phyloP scores from a whole-genome alignment of 2,113 vertebrate genomes.

The Trematomus loennbergii region DNA sequence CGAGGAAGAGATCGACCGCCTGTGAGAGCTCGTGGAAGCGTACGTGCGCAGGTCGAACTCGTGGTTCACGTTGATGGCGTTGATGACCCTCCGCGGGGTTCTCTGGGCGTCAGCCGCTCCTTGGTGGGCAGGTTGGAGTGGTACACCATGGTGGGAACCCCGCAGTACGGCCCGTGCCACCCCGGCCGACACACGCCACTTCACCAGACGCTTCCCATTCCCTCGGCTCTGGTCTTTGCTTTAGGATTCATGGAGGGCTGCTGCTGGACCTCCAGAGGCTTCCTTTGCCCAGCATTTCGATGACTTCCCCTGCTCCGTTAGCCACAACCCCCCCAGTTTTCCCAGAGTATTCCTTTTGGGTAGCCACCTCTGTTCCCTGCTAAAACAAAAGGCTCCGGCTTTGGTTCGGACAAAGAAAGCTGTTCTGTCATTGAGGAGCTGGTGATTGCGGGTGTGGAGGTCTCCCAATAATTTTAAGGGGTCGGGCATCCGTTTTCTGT shows the following conservation, averaged over 20 bases:
- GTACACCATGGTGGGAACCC: conserved; percentile 97
- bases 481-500: conserved; percentile 26
- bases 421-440: conserved; percentile 87
- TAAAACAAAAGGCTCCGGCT: conserved; percentile 94
- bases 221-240: conserved; percentile 68
- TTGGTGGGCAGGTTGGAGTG: conserved; percentile 98
- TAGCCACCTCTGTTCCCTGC: conserved; percentile 90
- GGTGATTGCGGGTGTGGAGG: conserved; percentile 86
- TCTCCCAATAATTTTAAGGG: conserved; percentile 70
- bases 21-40: conserved; percentile 93
- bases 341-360: conserved; percentile 81
- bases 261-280: conserved; percentile 64
- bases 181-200: conserved; percentile 95
- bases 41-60: conserved; percentile 95
- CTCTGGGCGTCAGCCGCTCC: conserved; percentile 91
- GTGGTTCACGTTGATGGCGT: conserved; percentile 97
- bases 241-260: conserved; percentile 56
- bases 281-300: conserved; percentile 62
- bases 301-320: conserved; percentile 69
- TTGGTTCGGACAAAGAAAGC: conserved; percentile 94
- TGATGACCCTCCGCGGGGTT: conserved; percentile 92
- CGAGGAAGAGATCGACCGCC: conserved; percentile 93
- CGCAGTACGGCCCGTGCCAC: conserved; percentile 98
- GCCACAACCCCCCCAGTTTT: conserved; percentile 55
- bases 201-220: conserved; percentile 90